Conservation (phyloP, 2,888 invertebrate species). For the Globia sparganii region DNA sequence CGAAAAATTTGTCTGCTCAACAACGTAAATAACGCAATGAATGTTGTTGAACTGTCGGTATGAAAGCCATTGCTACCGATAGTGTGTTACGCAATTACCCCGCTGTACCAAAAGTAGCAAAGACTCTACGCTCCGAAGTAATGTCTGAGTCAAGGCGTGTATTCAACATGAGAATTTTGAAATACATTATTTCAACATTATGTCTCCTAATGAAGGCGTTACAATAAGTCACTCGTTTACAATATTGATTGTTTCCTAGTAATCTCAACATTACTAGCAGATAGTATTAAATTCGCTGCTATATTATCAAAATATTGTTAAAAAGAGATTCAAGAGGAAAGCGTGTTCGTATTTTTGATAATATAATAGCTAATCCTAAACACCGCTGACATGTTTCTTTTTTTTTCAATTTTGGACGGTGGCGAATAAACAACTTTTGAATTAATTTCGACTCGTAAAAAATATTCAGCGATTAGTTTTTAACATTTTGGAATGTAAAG, state of each 20-base stretch:
- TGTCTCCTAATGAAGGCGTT: conserved; percentile 70
- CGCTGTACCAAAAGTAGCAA: not conserved
- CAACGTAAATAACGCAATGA: too few species aligned
- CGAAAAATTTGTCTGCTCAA: too few species aligned
- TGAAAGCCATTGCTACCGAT: not conserved
- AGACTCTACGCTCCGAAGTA: conserved; percentile 1
- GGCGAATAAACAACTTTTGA: conserved; percentile 47
- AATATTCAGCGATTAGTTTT: conserved; percentile 50
- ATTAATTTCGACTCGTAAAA: conserved; percentile 38
- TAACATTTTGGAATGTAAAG: conserved; percentile 64
- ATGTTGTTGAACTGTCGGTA: not conserved
- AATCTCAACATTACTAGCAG: conserved; percentile 50
- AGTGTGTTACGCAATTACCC: not conserved
- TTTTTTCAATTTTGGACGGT: conserved; percentile 61
- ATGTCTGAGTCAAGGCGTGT: conserved; percentile 32
- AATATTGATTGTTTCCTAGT: conserved; percentile 60
- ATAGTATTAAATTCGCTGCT: conserved; percentile 26
- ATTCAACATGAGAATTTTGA: conserved; percentile 58
- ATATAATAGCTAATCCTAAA: conserved; percentile 39
- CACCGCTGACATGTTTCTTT: conserved; percentile 46
- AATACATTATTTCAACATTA: conserved; percentile 66
- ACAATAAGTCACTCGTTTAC: conserved; percentile 75
- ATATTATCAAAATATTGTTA: conserved; percentile 45
- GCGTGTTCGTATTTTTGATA: conserved; percentile 41
- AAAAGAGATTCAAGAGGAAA: conserved; percentile 48